These are phyloP conservation scores for Jordanella pulchra DNA, from an alignment of 2,797 vertebrate genomes.

Conservation along the genomic window DNA sequence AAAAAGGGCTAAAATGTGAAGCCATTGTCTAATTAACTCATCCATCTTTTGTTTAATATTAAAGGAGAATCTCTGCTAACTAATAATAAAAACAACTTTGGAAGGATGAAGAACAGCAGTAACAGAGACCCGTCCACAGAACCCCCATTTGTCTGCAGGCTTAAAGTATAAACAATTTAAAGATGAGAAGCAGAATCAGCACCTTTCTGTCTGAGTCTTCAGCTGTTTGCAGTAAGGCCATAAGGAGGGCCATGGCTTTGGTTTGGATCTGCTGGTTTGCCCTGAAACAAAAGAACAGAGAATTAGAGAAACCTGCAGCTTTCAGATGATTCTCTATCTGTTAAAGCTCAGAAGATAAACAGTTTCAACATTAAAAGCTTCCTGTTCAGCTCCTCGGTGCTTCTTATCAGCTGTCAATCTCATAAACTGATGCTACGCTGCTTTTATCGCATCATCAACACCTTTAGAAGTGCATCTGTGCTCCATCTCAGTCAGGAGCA, in stretches of 20 bases:
- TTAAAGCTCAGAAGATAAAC: neutral
- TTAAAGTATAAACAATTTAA: conserved; percentile 75
- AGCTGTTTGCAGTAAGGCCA: conserved; percentile 89
- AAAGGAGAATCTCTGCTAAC: too few species aligned
- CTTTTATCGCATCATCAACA: neutral
- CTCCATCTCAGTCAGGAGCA: too few species aligned
- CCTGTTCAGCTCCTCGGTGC: conserved; percentile 27
- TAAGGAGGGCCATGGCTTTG: conserved; percentile 95
- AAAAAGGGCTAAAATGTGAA: too few species aligned
- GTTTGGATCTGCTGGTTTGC: conserved; percentile 92
- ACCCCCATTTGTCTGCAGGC: too few species aligned
- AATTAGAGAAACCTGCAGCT: conserved; percentile 1
- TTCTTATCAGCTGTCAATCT: neutral
- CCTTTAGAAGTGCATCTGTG: neutral
- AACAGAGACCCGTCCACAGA: too few species aligned
- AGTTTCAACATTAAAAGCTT: conserved; percentile 24
- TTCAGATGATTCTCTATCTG: neutral
- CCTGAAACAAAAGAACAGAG: conserved; percentile 66
- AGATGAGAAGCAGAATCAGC: conserved; percentile 37
- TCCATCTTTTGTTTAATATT: too few species aligned
- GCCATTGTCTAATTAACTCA: too few species aligned
- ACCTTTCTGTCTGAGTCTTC: conserved; percentile 84
- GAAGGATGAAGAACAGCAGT: too few species aligned
- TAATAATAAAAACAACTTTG: too few species aligned
- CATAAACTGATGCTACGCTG: neutral